phyloP scores from a whole-genome alignment of 2,888 invertebrate species.

The Philonicus albiceps region DNA sequence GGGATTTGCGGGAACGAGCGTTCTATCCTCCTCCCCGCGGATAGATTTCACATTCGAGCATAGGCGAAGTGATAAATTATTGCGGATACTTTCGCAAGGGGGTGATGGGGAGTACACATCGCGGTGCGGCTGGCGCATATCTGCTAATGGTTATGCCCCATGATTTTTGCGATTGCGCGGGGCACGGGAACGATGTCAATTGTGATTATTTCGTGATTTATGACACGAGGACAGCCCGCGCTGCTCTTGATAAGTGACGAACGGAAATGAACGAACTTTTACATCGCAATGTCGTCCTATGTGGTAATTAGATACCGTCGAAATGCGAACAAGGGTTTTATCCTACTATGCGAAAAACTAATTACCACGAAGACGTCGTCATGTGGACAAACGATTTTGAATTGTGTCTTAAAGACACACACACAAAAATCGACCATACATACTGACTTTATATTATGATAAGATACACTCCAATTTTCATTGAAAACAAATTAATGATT shows the following conservation, averaged over 20 bases:
- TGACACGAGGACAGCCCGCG: conserved; percentile 8
- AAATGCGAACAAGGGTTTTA: not conserved
- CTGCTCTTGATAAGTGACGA: not conserved
- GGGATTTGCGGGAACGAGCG: not conserved
- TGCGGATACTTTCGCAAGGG: conserved; percentile 5
- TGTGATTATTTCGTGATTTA: conserved; percentile 38
- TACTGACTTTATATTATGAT: not conserved
- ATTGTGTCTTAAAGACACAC: not conserved
- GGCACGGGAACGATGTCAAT: conserved; percentile 18
- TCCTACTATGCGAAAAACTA: not conserved
- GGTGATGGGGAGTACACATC: not conserved
- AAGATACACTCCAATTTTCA: not conserved
- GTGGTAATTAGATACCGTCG: not conserved
- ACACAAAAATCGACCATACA: not conserved
- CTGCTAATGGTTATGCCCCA: not conserved
- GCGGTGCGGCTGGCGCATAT: not conserved
- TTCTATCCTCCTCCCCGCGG: not conserved
- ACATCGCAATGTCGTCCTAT: not conserved
- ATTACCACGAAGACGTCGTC: not conserved
- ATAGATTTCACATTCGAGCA: conserved; percentile 24
- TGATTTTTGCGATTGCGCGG: not conserved
- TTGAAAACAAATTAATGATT: not conserved
- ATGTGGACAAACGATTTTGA: not conserved
- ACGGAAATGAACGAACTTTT: conserved; percentile 22
- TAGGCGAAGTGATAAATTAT: conserved; percentile 33